These are phyloP conservation scores for Phacellophora camtschatica DNA, from an alignment of 30 jellyfish, hydroid and myxozoan species.

Conservation along the genomic window DNA sequence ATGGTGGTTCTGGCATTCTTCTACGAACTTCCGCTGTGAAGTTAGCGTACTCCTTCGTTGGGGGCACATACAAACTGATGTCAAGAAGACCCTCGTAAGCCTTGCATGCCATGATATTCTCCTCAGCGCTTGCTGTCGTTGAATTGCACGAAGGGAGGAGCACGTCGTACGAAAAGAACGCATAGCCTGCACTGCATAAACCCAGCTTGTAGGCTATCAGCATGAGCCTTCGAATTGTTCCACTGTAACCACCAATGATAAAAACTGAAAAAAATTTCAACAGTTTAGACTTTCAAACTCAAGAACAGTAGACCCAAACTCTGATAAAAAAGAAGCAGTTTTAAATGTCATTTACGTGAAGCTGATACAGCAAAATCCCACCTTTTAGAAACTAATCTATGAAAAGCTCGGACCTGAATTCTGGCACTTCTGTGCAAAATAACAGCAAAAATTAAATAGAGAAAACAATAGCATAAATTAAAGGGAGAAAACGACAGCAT, in stretches of 20 bases:
- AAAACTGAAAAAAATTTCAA: constrained; percentile 76
- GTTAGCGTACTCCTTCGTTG: constrained; percentile 53
- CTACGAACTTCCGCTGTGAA: constrained; percentile 75
- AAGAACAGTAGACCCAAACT: too few species aligned
- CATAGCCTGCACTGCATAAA: constrained; percentile 59
- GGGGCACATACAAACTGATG: constrained; percentile 83
- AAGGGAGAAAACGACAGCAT: too few species aligned
- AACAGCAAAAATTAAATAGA: too few species aligned
- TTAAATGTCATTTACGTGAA: too few species aligned
- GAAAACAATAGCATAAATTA: too few species aligned
- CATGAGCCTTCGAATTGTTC: constrained; percentile 66
- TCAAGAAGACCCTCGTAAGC: constrained; percentile 91
- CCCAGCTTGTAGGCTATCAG: constrained; percentile 73
- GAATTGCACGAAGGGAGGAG: constrained; percentile 72
- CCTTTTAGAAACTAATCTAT: too few species aligned
- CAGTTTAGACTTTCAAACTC: too few species aligned
- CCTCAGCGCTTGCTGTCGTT: constrained; percentile 35
- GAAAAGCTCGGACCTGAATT: too few species aligned
- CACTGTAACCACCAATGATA: constrained; percentile 92
- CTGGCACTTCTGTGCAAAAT: too few species aligned
- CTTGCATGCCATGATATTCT: constrained; percentile 61
- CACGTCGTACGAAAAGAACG: constrained; percentile 76
- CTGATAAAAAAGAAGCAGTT: too few species aligned
- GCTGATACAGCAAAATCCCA: too few species aligned
- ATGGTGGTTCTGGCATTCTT: constrained; percentile 85